phyloP scores from a whole-genome alignment of 2,113 vertebrate genomes.

The Cyprinodon tularosa region DNA sequence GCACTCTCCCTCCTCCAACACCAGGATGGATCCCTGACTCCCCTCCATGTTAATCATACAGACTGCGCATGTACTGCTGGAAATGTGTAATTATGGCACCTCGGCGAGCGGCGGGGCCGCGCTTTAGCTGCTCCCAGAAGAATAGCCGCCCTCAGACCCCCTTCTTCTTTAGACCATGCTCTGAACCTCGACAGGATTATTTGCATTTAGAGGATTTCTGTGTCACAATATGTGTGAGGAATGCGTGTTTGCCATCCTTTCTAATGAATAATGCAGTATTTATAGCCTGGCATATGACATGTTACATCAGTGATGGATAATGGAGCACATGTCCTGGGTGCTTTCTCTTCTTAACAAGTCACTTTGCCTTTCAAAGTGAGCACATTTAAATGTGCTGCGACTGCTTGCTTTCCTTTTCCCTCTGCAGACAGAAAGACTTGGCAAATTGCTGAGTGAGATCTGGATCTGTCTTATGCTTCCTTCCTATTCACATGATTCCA shows the following conservation, averaged over 20 bases:
- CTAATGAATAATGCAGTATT: constrained; percentile 2
- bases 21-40: constrained; percentile 69
- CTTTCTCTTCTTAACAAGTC: not conserved
- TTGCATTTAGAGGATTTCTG: constrained; percentile 6
- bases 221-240: constrained; percentile 6
- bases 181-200: constrained; percentile 1
- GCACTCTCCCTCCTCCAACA: constrained; percentile 22
- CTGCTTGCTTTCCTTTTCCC: not conserved
- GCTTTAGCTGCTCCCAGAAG: constrained; percentile 31
- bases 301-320: not conserved
- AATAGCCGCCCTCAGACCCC: constrained; percentile 22
- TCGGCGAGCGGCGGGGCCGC: constrained; percentile 31
- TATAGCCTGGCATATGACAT: not conserved
- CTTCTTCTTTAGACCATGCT: constrained; percentile 2
- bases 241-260: not conserved
- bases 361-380: constrained; percentile 26
- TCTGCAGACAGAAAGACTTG: not conserved
- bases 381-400: constrained; percentile 14
- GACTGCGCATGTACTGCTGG: constrained; percentile 58
- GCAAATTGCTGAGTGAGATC: constrained; percentile 19
- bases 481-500: constrained; percentile 35
- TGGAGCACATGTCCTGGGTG: not conserved
- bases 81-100: constrained; percentile 74
- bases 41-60: constrained; percentile 75
- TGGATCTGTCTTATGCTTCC: constrained; percentile 20